A percentile compares a stretch with the other conserved stretches of the same genome.
phyloP scores from a whole-genome alignment of 2,888 invertebrate genomes.

The Oscheius sp. region DNA sequence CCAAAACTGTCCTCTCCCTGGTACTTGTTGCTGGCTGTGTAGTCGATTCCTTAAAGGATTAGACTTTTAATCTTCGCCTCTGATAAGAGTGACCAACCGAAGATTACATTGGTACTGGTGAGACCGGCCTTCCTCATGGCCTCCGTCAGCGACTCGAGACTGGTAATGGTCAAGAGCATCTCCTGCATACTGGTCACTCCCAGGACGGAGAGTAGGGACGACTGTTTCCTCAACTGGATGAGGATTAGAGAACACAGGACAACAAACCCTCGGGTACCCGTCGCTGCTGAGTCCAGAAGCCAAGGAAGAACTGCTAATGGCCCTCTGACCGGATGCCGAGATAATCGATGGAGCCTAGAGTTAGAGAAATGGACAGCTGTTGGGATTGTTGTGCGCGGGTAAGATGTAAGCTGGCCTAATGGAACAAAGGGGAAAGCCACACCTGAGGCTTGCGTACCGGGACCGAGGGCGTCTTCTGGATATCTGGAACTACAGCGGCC shows the following conservation, averaged over 20 bases:
- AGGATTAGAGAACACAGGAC: not conserved
- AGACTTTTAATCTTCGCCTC: not conserved
- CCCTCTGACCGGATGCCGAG: constrained; percentile 48
- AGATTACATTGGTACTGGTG: constrained; percentile 76
- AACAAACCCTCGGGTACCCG: constrained; percentile 44
- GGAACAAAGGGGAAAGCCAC: constrained; percentile 21
- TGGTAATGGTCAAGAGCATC: constrained; percentile 68
- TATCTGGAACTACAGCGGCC: constrained; percentile 42
- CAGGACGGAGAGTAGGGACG: constrained; percentile 59
- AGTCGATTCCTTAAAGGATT: constrained; percentile 74
- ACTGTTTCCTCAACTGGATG: constrained; percentile 60
- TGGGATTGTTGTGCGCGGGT: constrained; percentile 2
- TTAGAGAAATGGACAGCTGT: constrained; percentile 6
- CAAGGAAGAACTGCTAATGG: constrained; percentile 47
- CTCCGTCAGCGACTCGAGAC: constrained; percentile 72
- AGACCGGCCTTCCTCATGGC: constrained; percentile 76
- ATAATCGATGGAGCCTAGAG: constrained; percentile 53
- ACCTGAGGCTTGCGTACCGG: constrained; percentile 28
- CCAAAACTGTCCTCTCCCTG: constrained; percentile 77
- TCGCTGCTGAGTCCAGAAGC: constrained; percentile 47
- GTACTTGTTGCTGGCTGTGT: constrained; percentile 78
- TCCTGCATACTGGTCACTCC: constrained; percentile 72
- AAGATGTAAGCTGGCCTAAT: constrained; percentile 4
- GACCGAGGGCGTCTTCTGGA: constrained; percentile 5
- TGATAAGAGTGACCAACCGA: constrained; percentile 71